A percentile compares a stretch with the other conserved stretches of the same genome.
phyloP scores from a whole-genome alignment of 2,797 vertebrate species.

The Margarornis squamiger region DNA sequence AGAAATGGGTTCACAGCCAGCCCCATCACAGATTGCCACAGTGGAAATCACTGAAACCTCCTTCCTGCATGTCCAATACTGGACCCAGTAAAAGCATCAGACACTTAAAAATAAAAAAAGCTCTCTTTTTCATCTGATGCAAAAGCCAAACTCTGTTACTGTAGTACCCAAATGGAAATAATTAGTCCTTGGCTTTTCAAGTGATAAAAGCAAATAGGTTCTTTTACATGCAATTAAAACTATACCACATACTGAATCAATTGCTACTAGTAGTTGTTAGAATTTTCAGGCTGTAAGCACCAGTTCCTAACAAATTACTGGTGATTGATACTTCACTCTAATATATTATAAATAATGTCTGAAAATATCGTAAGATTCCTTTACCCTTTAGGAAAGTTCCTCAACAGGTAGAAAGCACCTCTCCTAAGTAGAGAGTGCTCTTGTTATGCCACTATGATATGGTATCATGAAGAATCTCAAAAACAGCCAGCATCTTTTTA shows the following conservation, averaged over 20 bases:
- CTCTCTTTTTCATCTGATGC: conserved; percentile 66
- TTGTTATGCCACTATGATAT: neutral
- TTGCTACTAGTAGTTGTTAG: conserved; percentile 45
- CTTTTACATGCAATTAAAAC: conserved; percentile 71
- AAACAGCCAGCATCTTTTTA: conserved; percentile 52
- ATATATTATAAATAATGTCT: conserved; percentile 55
- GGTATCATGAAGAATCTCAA: conserved; percentile 35
- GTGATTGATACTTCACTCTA: conserved; percentile 59
- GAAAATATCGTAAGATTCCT: conserved; percentile 36
- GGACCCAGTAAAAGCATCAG: conserved; percentile 61
- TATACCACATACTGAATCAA: conserved; percentile 46
- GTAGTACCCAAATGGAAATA: conserved; percentile 72
- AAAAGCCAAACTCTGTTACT: conserved; percentile 68
- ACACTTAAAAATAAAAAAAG: conserved; percentile 65
- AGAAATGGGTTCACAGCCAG: conserved; percentile 47
- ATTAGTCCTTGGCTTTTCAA: conserved; percentile 73
- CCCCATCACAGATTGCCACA: conserved; percentile 42
- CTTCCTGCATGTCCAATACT: conserved; percentile 49
- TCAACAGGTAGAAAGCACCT: conserved; percentile 26
- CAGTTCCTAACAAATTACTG: conserved; percentile 64
- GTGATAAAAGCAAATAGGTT: conserved; percentile 74
- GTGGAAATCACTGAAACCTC: conserved; percentile 60
- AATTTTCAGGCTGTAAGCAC: conserved; percentile 67
- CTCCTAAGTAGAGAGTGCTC: conserved; percentile 14
- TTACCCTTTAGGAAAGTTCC: conserved; percentile 29